Conservation (phyloP, 2,797 vertebrate genomes). For the Rhincodon typus region DNA sequence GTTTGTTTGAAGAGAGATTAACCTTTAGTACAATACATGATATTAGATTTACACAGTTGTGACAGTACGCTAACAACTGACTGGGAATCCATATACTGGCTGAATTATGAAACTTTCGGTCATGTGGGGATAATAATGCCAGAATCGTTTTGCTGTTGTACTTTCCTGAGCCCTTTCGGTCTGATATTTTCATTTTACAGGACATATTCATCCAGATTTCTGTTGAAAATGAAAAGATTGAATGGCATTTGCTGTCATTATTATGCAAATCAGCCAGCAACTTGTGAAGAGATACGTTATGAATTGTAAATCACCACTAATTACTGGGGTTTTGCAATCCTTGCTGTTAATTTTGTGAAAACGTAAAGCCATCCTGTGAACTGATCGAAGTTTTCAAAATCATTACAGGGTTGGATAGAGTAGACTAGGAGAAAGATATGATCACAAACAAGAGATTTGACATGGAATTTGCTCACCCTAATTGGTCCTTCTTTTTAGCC, state of each 20-base stretch:
- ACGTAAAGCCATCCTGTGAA: too few relatives aligned
- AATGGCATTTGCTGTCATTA: not conserved
- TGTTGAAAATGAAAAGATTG: not conserved
- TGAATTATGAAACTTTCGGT: not conserved
- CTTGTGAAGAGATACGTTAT: not conserved
- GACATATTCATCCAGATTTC: not conserved
- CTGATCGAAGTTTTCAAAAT: too few relatives aligned
- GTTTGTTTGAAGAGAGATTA: too few relatives aligned
- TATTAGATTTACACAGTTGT: too few relatives aligned
- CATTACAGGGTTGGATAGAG: too few relatives aligned
- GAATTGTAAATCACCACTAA: not conserved
- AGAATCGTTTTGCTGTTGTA: not conserved
- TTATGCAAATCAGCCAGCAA: not conserved
- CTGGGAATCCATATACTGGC: not conserved
- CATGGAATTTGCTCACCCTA: too few relatives aligned
- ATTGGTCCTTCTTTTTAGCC: too few relatives aligned
- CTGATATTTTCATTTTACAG: not conserved
- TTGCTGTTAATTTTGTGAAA: too few relatives aligned
- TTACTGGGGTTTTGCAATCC: too few relatives aligned
- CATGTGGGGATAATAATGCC: not conserved
- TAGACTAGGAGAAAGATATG: too few relatives aligned
- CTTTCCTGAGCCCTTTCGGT: not conserved
- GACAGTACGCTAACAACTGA: not conserved
- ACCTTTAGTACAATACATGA: too few relatives aligned
- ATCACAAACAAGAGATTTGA: too few relatives aligned